Base-by-base conservation (phyloP, 2,888 invertebrate species). In the Lochmaea capreae region DNA sequence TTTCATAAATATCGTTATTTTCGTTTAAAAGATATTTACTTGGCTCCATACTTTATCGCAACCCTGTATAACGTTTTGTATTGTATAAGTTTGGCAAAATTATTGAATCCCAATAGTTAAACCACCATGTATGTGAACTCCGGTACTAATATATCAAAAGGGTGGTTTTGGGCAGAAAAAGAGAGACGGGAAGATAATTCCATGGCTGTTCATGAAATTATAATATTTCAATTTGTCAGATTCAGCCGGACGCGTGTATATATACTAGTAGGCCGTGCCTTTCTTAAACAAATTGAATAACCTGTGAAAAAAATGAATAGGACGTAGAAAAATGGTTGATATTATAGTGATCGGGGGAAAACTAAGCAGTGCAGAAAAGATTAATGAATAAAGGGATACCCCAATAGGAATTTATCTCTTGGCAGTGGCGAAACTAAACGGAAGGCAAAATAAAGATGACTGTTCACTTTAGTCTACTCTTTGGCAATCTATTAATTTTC, bases 141-240 rank as follows among this genome's bases (percentile, higher is more conserved):
- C 43, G 14, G 12, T 46, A 71, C 71, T 65, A 58, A 71, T 71
- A 65, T 58, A 71, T 71, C 65, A 71, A 71, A 71, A 65, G 65
- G 58, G 46, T 58, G 65, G 14, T 58, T 65, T 65, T 63, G 63
- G 71, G 6, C 26, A 42, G 42, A 18, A 16, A 2, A 18, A 8
- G 26, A 42, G 22, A 6, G 62, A 63, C 12, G 12, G 61, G n/a
- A 54, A 70, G 42, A 46, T 11, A 11, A 46, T 57, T 54, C 69
- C 46, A 39, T 42, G 67, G 71, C 76, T 75, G 75, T 77, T 71
- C 72, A 77, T 77, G 77, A 77, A 77, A 77, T 75, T 77, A 77
- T 77, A 77, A 77, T 77, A 77, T 77, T 77, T 77, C 77, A 78
- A 77, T 78, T 78, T 78, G 78, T 78, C 78, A 78, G 73, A 78